Percentiles rank a stretch among this genome's conserved stretches.
Conservation (phyloP, 2,797 vertebrate genomes). For the Parauchenoglanis punctatus region DNA sequence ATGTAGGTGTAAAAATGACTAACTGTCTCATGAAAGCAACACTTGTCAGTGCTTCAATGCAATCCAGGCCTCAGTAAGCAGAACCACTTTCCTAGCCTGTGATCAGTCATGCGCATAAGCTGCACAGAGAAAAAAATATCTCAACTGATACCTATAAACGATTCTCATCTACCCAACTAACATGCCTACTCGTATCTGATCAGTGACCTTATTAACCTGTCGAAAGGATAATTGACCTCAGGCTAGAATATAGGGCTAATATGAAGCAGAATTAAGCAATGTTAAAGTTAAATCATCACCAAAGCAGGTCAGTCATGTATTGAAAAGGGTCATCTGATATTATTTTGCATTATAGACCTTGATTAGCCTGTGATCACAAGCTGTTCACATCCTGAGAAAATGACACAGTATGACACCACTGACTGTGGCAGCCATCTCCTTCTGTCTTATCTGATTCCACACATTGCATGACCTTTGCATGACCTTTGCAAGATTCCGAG, state of each 20-base stretch:
- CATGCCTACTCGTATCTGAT: neutral
- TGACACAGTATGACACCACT: neutral
- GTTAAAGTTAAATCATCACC: neutral
- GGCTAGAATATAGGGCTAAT: neutral
- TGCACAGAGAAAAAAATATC: constrained; percentile 34
- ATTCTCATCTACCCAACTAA: neutral
- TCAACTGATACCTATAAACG: neutral
- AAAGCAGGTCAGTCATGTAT: neutral
- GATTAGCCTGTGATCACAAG: neutral
- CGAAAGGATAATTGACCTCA: neutral
- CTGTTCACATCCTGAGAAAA: neutral
- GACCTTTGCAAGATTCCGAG: neutral
- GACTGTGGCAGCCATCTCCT: neutral
- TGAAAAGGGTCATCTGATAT: neutral
- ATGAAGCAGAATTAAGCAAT: neutral
- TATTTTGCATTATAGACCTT: neutral
- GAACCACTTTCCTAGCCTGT: constrained; percentile 64
- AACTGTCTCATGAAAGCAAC: constrained; percentile 68
- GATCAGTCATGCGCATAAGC: constrained; percentile 63
- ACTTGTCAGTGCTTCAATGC: constrained; percentile 67
- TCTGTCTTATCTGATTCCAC: neutral
- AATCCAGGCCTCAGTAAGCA: constrained; percentile 61
- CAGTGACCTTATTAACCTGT: neutral
- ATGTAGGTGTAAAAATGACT: constrained; percentile 60
- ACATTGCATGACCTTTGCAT: neutral